Percentiles rank a stretch among this genome's conserved stretches.
Conservation (phyloP, 2,888 invertebrate genomes). For the Heliothis peltigera region DNA sequence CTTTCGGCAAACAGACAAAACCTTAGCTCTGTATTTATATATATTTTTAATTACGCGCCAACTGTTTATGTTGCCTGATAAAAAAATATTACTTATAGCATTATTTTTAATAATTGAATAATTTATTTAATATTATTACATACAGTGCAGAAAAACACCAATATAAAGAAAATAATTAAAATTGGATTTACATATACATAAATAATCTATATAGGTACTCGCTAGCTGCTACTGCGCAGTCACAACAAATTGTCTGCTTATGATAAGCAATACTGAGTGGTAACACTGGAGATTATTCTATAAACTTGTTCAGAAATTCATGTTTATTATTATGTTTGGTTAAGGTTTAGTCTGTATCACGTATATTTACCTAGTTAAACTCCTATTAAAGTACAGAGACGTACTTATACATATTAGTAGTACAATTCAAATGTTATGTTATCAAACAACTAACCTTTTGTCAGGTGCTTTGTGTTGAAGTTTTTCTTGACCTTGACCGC, state of each 20-base stretch:
- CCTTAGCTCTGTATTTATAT: no score
- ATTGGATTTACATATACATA: no score
- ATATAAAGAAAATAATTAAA: no score
- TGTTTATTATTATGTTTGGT: slow-evolving; percentile 16
- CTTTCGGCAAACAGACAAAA: no score
- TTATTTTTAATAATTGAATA: no score
- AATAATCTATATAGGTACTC: no score
- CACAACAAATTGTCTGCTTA: not conserved
- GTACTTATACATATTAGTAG: not conserved
- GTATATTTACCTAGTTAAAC: not conserved
- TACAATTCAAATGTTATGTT: not conserved
- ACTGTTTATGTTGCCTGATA: no score
- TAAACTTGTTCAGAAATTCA: not conserved
- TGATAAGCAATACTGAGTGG: not conserved
- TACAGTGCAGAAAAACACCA: no score
- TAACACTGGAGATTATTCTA: slow-evolving; percentile 18
- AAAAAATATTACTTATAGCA: no score
- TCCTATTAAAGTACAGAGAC: not conserved
- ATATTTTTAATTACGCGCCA: no score
- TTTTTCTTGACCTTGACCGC: slow-evolving; percentile 73
- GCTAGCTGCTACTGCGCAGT: no score
- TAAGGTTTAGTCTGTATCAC: not conserved
- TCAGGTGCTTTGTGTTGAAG: slow-evolving; percentile 81
- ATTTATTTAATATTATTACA: no score
- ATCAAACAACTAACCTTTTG: slow-evolving; percentile 74